Conservation (phyloP, 2,797 vertebrate genomes). For the Rhinophrynus dorsalis region DNA sequence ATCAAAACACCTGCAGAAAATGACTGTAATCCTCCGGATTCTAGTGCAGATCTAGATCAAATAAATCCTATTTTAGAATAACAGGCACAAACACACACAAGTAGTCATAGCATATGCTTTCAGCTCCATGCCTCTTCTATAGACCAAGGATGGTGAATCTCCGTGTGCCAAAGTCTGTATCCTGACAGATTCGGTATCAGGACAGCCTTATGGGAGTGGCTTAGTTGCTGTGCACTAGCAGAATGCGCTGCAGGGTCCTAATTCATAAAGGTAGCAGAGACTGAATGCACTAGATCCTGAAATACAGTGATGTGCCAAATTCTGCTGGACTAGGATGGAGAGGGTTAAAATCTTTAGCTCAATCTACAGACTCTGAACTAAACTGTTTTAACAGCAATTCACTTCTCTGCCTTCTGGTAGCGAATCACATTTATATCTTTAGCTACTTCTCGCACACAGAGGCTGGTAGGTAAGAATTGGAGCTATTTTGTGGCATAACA, state of each 20-base stretch:
- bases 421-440: too few relatives aligned
- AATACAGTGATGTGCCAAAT: too few relatives aligned
- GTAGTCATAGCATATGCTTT: not conserved
- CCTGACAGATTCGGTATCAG: not conserved
- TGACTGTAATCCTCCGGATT: conserved; percentile 44
- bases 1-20: conserved; percentile 38
- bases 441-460: too few relatives aligned
- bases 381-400: too few relatives aligned
- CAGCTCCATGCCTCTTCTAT: conserved; percentile 12
- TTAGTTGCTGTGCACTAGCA: not conserved
- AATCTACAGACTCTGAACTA: too few relatives aligned
- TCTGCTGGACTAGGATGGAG: too few relatives aligned
- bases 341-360: too few relatives aligned
- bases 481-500: too few relatives aligned
- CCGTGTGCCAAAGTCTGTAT: not conserved
- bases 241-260: not conserved
- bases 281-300: too few relatives aligned
- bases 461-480: too few relatives aligned
- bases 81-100: conserved; percentile 6
- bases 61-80: conserved; percentile 2
- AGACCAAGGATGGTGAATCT: conserved; percentile 19
- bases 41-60: conserved; percentile 36
- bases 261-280: too few relatives aligned
- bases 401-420: too few relatives aligned
- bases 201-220: not conserved